Conservation (phyloP, 2,888 invertebrate species). For the Gisinianus flammeolus region DNA sequence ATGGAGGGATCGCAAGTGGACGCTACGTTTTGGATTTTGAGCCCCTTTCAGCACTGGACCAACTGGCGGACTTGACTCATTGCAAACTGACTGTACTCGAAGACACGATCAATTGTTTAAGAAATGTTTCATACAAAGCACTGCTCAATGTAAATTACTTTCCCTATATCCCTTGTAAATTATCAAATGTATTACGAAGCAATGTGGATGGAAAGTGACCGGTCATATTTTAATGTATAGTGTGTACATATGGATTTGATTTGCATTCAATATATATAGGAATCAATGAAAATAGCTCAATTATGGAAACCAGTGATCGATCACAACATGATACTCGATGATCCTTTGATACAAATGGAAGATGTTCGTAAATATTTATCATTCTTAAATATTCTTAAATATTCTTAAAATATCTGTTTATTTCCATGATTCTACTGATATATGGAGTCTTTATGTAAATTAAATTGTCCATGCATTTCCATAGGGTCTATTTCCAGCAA, state of each 20-base stretch:
- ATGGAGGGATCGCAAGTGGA: slow-evolving; percentile 59
- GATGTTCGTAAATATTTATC: background rate
- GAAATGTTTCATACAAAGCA: background rate
- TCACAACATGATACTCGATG: slow-evolving; percentile 52
- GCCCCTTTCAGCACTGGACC: background rate
- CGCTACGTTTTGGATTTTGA: slow-evolving; percentile 31
- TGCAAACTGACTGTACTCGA: slow-evolving; percentile 9
- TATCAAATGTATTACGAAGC: too few species aligned
- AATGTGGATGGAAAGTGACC: background rate
- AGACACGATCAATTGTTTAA: background rate
- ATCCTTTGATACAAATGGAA: slow-evolving; percentile 50
- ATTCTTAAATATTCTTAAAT: slow-evolving; percentile 2
- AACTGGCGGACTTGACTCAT: slow-evolving; percentile 21
- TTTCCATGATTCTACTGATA: background rate
- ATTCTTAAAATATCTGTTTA: background rate
- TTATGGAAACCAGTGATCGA: slow-evolving; percentile 60
- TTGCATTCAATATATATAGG: slow-evolving; percentile 1
- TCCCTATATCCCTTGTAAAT: background rate
- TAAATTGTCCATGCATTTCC: background rate
- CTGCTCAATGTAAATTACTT: slow-evolving; percentile 8
- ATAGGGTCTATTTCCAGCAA: slow-evolving; percentile 40
- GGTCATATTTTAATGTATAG: too few species aligned
- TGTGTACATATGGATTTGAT: too few species aligned
- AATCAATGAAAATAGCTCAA: slow-evolving; percentile 51
- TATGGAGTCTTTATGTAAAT: background rate